Evolutionary conservation across 2,888 invertebrate genomes (phyloP), one percentile per base, ranked within the genome.

Genomic region (Rugalucina vietnamica): DNA sequence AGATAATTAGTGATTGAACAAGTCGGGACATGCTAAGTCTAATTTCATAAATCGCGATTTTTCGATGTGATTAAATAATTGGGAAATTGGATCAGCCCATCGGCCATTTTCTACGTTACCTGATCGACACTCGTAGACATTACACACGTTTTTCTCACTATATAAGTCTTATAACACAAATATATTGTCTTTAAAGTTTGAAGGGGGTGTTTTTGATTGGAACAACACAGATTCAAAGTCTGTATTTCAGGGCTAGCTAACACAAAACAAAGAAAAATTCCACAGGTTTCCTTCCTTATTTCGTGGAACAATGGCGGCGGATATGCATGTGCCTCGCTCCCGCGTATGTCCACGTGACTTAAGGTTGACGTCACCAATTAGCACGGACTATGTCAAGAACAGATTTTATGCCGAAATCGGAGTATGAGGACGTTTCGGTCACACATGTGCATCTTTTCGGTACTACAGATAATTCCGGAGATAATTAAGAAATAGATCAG

Each of bases 71-170:
- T 14, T 49, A 49, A 14, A 14, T 49, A 14, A 24, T 34, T 21
- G 43, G 43, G 21, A 57, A 60, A 39, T 29, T 54, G 69, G 76
- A 81, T 81, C 76, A 84, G 84, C 83, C 84, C 83, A 79, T 85
- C 82, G 81, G 81, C 84, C 81, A 84, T 88, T 29, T 84, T 86
- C 29, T 34, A n/a, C 75, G 86, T 82, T 92, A 93, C 93, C 94
- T 94, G 94, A 91, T 94, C 93, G 82, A 94, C 92, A 92, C 93
- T 93, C 88, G 93, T 92, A 90, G 94, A 94, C 94, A 94, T 94
- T 91, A 93, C 94, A 93, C 90, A 89, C 69, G 79, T 79, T 89
- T 88, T 84, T 84, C 74, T 75, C 65, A 69, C 74, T 79, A 76
- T 73, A 82, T 79, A 75, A 74, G 80, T 89, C 77, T 81, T 78